These are phyloP conservation scores for Lagorchestes hirsutus DNA, from an alignment of 2,797 vertebrate genomes.

Conservation along the genomic window DNA sequence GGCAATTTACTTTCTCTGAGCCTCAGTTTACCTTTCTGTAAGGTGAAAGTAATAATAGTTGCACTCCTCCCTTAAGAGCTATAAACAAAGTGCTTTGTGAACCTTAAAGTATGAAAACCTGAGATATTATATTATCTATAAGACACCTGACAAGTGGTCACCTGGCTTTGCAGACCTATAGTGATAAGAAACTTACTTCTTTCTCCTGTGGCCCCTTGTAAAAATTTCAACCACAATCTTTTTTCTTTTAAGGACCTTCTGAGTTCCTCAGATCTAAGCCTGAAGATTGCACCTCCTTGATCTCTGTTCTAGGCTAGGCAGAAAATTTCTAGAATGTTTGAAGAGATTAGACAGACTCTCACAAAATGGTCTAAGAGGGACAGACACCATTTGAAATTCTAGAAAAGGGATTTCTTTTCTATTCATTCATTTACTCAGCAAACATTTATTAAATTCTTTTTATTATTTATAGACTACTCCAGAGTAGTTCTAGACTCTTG, in stretches of 20 bases:
- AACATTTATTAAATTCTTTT: neutral
- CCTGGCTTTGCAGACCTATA: neutral
- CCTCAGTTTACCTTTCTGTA: neutral
- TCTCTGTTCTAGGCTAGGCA: neutral
- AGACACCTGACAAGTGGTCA: neutral
- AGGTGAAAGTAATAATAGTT: neutral
- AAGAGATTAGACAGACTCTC: neutral
- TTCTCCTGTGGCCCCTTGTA: neutral
- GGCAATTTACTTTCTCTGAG: neutral
- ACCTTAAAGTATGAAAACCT: neutral
- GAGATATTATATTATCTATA: neutral
- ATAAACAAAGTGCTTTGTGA: neutral
- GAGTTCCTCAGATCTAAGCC: neutral
- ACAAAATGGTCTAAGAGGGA: neutral
- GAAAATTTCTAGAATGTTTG: neutral
- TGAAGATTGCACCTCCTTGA: neutral
- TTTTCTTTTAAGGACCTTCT: neutral
- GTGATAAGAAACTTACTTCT: neutral
- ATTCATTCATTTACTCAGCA: neutral
- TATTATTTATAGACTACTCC: neutral
- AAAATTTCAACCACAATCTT: neutral
- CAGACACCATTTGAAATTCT: neutral
- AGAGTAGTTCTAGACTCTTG: neutral
- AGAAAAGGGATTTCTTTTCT: neutral
- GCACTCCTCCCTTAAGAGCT: neutral